phyloP scores from a whole-genome alignment of 2,113 vertebrate species.

The Barnardius zonarius region DNA sequence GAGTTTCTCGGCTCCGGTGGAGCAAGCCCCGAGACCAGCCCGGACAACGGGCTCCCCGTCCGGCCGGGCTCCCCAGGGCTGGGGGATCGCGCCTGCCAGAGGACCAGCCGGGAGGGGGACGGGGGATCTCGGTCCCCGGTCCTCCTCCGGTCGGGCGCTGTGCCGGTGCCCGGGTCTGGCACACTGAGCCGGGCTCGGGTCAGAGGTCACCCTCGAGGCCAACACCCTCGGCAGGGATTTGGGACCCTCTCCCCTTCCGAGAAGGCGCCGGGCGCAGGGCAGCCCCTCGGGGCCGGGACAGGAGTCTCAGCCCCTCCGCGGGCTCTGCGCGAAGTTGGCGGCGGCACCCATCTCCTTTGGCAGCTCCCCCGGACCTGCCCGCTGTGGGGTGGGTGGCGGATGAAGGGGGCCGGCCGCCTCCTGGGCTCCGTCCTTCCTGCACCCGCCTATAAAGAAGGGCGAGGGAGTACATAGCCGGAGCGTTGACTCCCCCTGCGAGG shows the following conservation, averaged over 20 bases:
- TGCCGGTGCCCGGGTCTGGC: neutral
- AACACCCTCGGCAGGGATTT: constrained; percentile 28
- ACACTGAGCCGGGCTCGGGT: constrained; percentile 48
- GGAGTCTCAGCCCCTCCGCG: neutral
- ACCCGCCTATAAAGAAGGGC: neutral
- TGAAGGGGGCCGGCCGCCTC: neutral
- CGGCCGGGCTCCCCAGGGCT: too few relatives aligned
- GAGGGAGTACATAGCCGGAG: neutral
- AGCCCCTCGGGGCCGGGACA: neutral
- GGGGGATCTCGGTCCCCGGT: neutral
- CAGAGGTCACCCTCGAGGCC: constrained; percentile 69
- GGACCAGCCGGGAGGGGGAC: neutral
- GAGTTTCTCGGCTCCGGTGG: neutral
- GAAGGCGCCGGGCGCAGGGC: rapidly evolving
- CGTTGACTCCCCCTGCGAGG: neutral
- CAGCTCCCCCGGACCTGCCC: neutral
- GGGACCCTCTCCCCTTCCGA: neutral
- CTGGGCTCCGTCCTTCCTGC: neutral
- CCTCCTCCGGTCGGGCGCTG: too few relatives aligned
- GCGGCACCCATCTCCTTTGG: neutral
- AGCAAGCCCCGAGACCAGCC: neutral
- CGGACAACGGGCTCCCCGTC: neutral
- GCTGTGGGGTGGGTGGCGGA: neutral
- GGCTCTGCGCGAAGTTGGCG: neutral
- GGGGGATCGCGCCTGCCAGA: neutral